A percentile compares a stretch with the other conserved stretches of the same genome.
phyloP scores from a whole-genome alignment of 2,797 vertebrate species.

The Pyrocephalus nanus region DNA sequence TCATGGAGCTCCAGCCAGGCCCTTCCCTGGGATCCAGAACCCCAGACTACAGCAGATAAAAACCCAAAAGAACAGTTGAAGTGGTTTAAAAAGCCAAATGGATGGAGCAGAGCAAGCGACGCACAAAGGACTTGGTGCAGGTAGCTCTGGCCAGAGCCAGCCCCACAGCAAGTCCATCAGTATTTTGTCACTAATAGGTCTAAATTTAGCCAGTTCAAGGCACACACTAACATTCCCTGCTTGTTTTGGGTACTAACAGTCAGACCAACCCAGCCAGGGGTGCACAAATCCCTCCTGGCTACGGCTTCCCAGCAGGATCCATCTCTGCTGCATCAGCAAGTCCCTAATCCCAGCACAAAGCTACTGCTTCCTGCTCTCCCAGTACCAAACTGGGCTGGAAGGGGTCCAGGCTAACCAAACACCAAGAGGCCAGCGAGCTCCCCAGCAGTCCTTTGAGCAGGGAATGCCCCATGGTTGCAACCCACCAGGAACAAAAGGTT shows the following conservation, averaged over 20 bases:
- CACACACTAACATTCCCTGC: neutral
- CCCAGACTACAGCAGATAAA: neutral
- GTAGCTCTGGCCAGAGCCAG: neutral
- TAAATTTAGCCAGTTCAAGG: constrained; percentile 8
- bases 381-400: neutral
- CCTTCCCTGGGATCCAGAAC: neutral
- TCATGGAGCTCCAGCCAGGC: neutral
- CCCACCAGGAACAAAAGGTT: neutral
- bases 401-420: neutral
- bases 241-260: neutral
- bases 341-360: neutral
- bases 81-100: neutral
- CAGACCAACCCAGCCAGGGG: neutral
- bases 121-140: neutral
- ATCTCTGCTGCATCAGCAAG: neutral
- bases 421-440: neutral
- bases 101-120: neutral
- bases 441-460: neutral
- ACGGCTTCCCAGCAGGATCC: neutral
- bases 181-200: neutral
- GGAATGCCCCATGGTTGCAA: neutral
- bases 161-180: neutral
- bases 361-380: neutral
- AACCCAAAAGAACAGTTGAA: neutral
- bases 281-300: neutral